A percentile compares a stretch with the other conserved stretches of the same genome.
phyloP scores from a whole-genome alignment of 2,113 vertebrate genomes.

The Phrynosoma platyrhinos region DNA sequence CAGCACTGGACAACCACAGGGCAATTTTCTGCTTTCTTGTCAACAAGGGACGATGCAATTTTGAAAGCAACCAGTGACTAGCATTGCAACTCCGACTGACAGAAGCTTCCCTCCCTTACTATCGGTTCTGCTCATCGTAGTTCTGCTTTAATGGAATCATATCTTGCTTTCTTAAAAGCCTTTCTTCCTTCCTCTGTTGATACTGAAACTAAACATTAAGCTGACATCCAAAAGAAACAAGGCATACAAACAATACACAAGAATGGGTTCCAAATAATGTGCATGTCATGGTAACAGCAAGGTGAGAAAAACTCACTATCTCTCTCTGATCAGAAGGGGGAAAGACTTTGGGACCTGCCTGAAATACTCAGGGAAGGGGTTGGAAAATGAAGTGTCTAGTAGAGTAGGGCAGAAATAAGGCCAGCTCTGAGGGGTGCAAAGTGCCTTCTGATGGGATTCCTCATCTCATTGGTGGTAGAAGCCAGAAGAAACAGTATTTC shows the following conservation, averaged over 20 bases:
- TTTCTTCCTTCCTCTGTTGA: slow-evolving; percentile 64
- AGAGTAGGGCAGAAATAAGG: neutral
- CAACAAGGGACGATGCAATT: slow-evolving; percentile 39
- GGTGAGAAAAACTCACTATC: slow-evolving; percentile 57
- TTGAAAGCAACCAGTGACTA: slow-evolving; percentile 52
- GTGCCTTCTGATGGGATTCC: neutral
- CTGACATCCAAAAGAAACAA: slow-evolving; percentile 73
- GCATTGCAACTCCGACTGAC: slow-evolving; percentile 53
- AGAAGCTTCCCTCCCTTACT: slow-evolving; percentile 52
- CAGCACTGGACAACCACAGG: neutral
- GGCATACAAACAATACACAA: slow-evolving; percentile 65
- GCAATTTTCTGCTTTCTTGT: neutral
- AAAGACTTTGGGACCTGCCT: slow-evolving; percentile 22
- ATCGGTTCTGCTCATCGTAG: slow-evolving; percentile 46
- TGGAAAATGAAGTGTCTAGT: neutral
- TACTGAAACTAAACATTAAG: slow-evolving; percentile 74
- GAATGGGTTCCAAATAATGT: slow-evolving; percentile 65
- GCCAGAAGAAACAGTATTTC: neutral
- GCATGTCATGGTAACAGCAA: slow-evolving; percentile 59
- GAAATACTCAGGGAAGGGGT: neutral
- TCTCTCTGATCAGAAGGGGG: slow-evolving; percentile 49
- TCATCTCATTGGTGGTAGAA: neutral
- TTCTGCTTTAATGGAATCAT: slow-evolving; percentile 68
- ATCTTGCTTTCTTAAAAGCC: slow-evolving; percentile 61
- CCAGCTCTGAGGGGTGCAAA: neutral